Percentiles rank a stretch among this genome's conserved stretches.
Evolutionary conservation across 2,113 vertebrate species (phyloP).

Genomic region (Brachyistius frenatus): DNA sequence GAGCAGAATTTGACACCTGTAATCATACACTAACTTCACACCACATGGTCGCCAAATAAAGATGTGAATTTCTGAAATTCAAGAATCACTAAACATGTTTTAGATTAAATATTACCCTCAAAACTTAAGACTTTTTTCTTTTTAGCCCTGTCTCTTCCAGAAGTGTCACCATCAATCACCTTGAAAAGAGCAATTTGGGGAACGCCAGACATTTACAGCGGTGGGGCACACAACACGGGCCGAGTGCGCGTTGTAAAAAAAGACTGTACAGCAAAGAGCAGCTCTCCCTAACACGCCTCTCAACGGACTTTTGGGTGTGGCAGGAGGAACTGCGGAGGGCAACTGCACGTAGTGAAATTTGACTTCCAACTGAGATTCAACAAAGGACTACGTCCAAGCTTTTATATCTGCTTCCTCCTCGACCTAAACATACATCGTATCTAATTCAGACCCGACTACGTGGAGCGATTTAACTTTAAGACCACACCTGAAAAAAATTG

Average conservation of each 20-base stretch:
- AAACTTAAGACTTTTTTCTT: background rate
- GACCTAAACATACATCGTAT: background rate
- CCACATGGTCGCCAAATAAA: background rate
- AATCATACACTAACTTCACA: background rate
- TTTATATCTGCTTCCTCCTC: background rate
- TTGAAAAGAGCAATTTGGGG: slow-evolving; percentile 57
- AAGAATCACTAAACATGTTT: background rate
- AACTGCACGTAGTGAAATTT: slow-evolving; percentile 49
- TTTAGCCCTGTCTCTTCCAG: background rate
- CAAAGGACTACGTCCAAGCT: slow-evolving; percentile 15
- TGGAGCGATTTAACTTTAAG: background rate
- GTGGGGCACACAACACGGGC: background rate
- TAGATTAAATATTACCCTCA: background rate
- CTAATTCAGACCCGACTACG: background rate
- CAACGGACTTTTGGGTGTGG: slow-evolving; percentile 81
- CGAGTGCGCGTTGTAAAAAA: slow-evolving; percentile 16
- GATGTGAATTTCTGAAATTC: background rate
- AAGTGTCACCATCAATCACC: slow-evolving; percentile 51
- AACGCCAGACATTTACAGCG: slow-evolving; percentile 53
- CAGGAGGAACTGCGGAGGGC: slow-evolving; percentile 54
- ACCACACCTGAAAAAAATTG: slow-evolving; percentile 12
- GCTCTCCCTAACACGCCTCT: slow-evolving; percentile 12
- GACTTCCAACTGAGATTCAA: slow-evolving; percentile 46
- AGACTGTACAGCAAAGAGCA: slow-evolving; percentile 29
- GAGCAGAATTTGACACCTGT: background rate